Percentiles rank a stretch among this genome's conserved stretches.
These are phyloP conservation scores for Tricholaema leucomelas DNA, from an alignment of 2,113 vertebrate species.

Conservation along the genomic window DNA sequence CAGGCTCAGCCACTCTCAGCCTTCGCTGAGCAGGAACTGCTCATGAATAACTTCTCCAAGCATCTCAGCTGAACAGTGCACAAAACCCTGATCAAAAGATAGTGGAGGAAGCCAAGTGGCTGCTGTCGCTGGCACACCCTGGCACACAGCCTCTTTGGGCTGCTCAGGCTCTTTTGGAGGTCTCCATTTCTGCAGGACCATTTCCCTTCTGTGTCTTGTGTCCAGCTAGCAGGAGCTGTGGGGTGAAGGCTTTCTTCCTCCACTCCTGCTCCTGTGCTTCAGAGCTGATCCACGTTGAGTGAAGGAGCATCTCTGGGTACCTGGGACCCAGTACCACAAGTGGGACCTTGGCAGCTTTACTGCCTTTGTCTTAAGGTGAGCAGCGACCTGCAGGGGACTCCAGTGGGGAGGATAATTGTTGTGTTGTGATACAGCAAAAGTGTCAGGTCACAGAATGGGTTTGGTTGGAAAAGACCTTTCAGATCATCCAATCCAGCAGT, in stretches of 20 bases:
- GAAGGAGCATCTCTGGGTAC: neutral
- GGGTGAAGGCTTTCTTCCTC: neutral
- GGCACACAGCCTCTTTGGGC: neutral
- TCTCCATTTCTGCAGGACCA: neutral
- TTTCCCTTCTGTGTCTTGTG: neutral
- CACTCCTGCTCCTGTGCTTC: neutral
- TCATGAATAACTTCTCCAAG: neutral
- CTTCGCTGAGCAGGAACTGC: neutral
- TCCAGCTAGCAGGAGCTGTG: neutral
- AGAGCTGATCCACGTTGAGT: neutral
- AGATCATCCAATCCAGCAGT: too few relatives aligned
- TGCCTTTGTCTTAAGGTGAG: too few relatives aligned
- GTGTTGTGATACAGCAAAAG: neutral
- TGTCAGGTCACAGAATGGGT: neutral
- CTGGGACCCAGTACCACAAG: neutral
- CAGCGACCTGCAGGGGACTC: too few relatives aligned
- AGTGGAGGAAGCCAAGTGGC: neutral
- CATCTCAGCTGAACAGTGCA: neutral
- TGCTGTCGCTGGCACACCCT: neutral
- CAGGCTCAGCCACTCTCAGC: constrained; percentile 2
- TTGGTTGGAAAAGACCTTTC: too few relatives aligned
- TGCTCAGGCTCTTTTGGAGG: neutral
- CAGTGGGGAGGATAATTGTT: too few relatives aligned
- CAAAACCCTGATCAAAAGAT: neutral
- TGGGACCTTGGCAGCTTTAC: too few relatives aligned